phyloP scores from a whole-genome alignment of 2,888 invertebrate species.

The Drosophila koepferae region DNA sequence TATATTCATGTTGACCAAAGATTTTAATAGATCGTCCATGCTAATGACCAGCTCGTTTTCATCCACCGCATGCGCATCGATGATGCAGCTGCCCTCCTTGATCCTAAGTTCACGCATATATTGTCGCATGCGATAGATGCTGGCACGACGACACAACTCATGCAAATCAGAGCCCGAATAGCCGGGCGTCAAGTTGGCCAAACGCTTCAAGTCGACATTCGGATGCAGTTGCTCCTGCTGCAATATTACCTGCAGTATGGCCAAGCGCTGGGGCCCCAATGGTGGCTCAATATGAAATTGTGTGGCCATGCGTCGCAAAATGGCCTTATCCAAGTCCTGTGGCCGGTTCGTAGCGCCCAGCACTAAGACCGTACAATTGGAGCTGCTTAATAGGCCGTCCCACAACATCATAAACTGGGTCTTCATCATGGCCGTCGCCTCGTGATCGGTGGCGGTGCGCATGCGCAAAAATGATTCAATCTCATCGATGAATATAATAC shows the following conservation, averaged over 20 bases:
- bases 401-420: slow-evolving; percentile 99
- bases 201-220: slow-evolving; percentile 89
- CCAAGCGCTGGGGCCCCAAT: slow-evolving; percentile 88
- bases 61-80: neutral
- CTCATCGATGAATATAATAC: slow-evolving; percentile 97
- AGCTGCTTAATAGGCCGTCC: slow-evolving; percentile 97
- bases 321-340: slow-evolving; percentile 67
- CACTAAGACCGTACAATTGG: slow-evolving; percentile 92
- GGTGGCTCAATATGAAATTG: slow-evolving; percentile 92
- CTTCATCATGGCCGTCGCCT: slow-evolving; percentile 99
- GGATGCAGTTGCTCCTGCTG: slow-evolving; percentile 89
- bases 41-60: slow-evolving; percentile 42
- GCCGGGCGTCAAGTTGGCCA: slow-evolving; percentile 92
- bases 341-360: slow-evolving; percentile 99
- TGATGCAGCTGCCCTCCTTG: slow-evolving; percentile 1
- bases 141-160: slow-evolving; percentile 95
- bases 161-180: slow-evolving; percentile 97
- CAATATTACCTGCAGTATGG: slow-evolving; percentile 91
- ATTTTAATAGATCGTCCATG: slow-evolving; percentile 61
- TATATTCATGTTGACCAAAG: slow-evolving; percentile 48
- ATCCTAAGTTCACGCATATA: slow-evolving; percentile 85
- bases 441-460: slow-evolving; percentile 96
- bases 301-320: slow-evolving; percentile 66
- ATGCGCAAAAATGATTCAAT: slow-evolving; percentile 98
- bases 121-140: slow-evolving; percentile 93